phyloP scores from a whole-genome alignment of 1,140 invertebrate genomes.

The Lasioglossum albipes region DNA sequence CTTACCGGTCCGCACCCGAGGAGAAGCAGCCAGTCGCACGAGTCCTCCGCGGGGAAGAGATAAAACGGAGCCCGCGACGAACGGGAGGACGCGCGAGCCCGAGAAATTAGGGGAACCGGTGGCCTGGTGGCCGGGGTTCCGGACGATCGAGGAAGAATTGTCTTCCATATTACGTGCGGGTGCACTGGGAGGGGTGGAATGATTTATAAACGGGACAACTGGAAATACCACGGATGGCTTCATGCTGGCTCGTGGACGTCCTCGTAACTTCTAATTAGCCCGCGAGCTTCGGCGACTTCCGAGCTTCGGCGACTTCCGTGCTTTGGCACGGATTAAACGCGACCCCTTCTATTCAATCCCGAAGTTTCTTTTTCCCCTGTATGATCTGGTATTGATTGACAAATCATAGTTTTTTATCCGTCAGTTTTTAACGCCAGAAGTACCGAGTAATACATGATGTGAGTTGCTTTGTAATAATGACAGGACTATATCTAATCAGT shows the following conservation, averaged over 20 bases:
- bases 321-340: conserved; percentile 37
- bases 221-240: conserved; percentile 57
- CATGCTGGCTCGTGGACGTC: conserved; percentile 44
- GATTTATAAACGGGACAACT: conserved; percentile 60
- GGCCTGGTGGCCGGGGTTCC: background rate
- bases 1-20: background rate
- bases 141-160: conserved; percentile 47
- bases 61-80: background rate
- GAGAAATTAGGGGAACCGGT: background rate
- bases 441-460: no score
- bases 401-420: no score
- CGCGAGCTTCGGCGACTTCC: conserved; percentile 29
- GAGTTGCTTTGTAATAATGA: no score
- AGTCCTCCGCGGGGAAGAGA: conserved; percentile 4
- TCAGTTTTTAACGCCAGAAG: no score
- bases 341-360: no score
- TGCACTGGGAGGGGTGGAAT: conserved; percentile 18
- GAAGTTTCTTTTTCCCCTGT: no score
- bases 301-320: conserved; percentile 34
- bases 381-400: no score
- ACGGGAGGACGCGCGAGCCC: background rate
- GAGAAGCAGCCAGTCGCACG: conserved; percentile 5
- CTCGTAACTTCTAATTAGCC: conserved; percentile 62
- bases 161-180: conserved; percentile 46
- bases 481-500: no score